Conservation (phyloP, 2,113 vertebrate genomes). For the Crotophaga sulcirostris region DNA sequence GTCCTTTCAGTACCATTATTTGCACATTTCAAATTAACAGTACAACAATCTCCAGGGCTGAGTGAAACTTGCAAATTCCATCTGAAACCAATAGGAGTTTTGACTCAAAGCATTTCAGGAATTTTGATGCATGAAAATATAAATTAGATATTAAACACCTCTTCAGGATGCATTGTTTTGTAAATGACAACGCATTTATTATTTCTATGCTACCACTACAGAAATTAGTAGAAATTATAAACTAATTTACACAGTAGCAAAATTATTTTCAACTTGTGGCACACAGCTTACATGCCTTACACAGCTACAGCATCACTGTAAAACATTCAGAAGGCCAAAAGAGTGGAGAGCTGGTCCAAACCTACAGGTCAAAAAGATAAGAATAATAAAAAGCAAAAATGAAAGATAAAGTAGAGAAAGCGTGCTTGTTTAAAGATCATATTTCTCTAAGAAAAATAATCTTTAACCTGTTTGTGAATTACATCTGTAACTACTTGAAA, state of each 20-base stretch:
- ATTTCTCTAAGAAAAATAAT: not conserved
- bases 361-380: not conserved
- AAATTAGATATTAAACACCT: not conserved
- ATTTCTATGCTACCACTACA: not conserved
- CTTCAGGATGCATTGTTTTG: not conserved
- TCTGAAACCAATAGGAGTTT: not conserved
- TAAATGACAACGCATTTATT: not conserved
- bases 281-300: not conserved
- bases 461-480: not conserved
- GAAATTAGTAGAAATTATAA: not conserved
- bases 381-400: not conserved
- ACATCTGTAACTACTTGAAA: not conserved
- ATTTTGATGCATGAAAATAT: not conserved
- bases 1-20: not conserved
- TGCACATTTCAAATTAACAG: not conserved
- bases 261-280: not conserved
- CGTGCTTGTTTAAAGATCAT: not conserved
- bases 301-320: not conserved
- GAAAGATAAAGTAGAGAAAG: not conserved
- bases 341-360: not conserved
- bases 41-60: not conserved
- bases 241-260: not conserved
- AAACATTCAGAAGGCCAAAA: not conserved
- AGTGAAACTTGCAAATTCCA: not conserved
- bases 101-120: not conserved